These are phyloP conservation scores for Drosophila gaucha DNA, from an alignment of 2,888 invertebrate species.

Conservation along the genomic window DNA sequence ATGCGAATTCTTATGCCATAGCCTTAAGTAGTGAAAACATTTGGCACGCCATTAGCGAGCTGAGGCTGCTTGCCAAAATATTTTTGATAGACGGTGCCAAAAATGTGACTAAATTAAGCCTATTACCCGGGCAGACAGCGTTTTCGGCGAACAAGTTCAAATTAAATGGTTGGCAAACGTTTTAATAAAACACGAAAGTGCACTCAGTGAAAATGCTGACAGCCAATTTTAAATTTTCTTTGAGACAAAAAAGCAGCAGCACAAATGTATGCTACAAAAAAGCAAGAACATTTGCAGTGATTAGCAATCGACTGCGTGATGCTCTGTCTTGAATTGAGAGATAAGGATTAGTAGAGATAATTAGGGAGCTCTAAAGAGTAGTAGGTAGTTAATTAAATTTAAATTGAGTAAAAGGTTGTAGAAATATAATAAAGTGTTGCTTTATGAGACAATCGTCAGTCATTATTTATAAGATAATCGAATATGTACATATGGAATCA, in stretches of 20 bases:
- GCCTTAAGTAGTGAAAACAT: not conserved
- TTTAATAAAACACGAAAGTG: constrained; percentile 14
- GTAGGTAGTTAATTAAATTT: not conserved
- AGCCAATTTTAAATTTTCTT: constrained; percentile 5
- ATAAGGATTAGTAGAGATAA: not conserved
- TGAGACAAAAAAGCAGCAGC: not conserved
- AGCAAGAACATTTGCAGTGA: constrained; percentile 1
- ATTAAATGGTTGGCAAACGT: constrained; percentile 14
- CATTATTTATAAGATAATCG: not conserved
- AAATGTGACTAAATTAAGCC: constrained; percentile 12
- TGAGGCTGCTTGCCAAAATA: constrained; percentile 14
- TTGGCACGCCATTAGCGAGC: constrained; percentile 18
- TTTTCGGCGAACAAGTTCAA: not conserved
- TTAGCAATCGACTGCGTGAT: not conserved
- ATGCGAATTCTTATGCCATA: no score
- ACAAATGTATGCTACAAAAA: not conserved
- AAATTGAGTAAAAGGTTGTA: no score
- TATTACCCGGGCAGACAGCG: constrained; percentile 1
- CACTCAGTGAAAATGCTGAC: constrained; percentile 5
- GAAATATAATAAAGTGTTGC: not conserved
- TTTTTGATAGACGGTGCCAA: constrained; percentile 27
- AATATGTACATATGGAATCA: not conserved
- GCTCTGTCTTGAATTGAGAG: no score
- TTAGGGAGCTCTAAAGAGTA: no score
- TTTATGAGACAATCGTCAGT: not conserved